These are phyloP conservation scores for Agonopterix subpropinquella DNA, from an alignment of 2,888 invertebrate species.

Conservation along the genomic window DNA sequence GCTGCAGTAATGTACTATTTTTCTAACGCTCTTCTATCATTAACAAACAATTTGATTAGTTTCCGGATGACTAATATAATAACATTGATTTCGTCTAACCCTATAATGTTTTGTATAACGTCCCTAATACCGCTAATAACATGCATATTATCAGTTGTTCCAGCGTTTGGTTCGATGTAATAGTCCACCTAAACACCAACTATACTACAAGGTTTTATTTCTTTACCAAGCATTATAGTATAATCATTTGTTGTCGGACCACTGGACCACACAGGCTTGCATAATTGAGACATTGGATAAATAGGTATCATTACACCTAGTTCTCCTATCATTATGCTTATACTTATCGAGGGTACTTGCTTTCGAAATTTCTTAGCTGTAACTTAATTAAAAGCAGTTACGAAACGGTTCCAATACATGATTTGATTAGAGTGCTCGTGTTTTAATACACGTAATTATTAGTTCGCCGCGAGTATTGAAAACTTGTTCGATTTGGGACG, in stretches of 20 bases:
- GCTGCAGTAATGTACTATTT: too few species aligned
- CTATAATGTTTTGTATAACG: slow-evolving; percentile 42
- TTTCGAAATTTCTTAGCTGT: slow-evolving; percentile 30
- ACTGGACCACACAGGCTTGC: slow-evolving; percentile 58
- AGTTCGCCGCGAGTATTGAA: slow-evolving; percentile 38
- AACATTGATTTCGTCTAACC: too few species aligned
- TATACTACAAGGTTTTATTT: slow-evolving; percentile 50
- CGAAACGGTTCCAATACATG: slow-evolving; percentile 35
- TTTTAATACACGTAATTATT: slow-evolving; percentile 52
- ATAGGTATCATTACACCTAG: slow-evolving; percentile 45
- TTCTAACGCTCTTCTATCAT: not conserved
- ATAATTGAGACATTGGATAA: slow-evolving; percentile 65
- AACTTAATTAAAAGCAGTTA: slow-evolving; percentile 41
- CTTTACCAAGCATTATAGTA: slow-evolving; percentile 31
- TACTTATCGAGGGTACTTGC: slow-evolving; percentile 22
- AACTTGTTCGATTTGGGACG: slow-evolving; percentile 29
- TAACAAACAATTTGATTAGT: slow-evolving; percentile 6
- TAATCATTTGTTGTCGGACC: slow-evolving; percentile 37
- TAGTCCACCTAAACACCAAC: slow-evolving; percentile 62
- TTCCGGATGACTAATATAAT: slow-evolving; percentile 3
- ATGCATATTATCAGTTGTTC: slow-evolving; percentile 61
- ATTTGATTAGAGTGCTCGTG: slow-evolving; percentile 49
- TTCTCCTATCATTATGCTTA: slow-evolving; percentile 38
- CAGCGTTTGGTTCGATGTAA: slow-evolving; percentile 51
- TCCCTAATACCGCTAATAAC: slow-evolving; percentile 58